Evolutionary conservation across 2,113 vertebrate species (phyloP), one percentile per base, ranked within the genome.

Genomic region (Vulpes lagopus): DNA sequence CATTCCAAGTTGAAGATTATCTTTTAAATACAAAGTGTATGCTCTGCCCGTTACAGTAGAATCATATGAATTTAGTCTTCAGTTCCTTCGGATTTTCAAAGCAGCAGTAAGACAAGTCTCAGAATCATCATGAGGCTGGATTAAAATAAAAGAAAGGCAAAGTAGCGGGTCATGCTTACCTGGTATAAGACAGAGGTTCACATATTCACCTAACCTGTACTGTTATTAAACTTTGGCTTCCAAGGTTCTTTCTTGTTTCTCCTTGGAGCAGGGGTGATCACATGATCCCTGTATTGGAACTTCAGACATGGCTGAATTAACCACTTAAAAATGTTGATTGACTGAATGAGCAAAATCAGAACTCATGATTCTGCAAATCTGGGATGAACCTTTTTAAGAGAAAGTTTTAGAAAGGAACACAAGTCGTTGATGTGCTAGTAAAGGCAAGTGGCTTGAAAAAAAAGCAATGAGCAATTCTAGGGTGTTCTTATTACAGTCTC

Each of bases 111-210:
- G 88, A 99, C 98, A 85, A 99, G 99, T 76, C 99, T 99, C 96
- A 99, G 98, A 92, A 99, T 99, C 99, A 99, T 99, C 98, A 99
- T 82, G 92, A 99, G 98, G 98, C 99, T 99, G 99, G 17, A 97
- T 98, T 55, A 69, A 98, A 96, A 92, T 11, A 92, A 94, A 96
- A 84, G 43, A 91, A 19, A 53, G 57, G 32, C 17, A 85, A 49
- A 64, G n/a, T 35, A 30, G 11, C 60, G 1, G n/a, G 57, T 86
- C 53, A 80, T 16, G 55, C 14, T 80, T 27, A n/a, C 0, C 1
- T 12, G 67, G 43, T 16, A 5, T 4, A 49, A 76, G 65, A 60
- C 14, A 76, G 82, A 79, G 17, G 43, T 11, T 3, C 4, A 0
- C 0, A 4, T 0, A 4, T 6, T 11, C 14, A 5, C 49, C 51